Conservation (phyloP, 2,113 vertebrate species). For the Poecilia latipinna region DNA sequence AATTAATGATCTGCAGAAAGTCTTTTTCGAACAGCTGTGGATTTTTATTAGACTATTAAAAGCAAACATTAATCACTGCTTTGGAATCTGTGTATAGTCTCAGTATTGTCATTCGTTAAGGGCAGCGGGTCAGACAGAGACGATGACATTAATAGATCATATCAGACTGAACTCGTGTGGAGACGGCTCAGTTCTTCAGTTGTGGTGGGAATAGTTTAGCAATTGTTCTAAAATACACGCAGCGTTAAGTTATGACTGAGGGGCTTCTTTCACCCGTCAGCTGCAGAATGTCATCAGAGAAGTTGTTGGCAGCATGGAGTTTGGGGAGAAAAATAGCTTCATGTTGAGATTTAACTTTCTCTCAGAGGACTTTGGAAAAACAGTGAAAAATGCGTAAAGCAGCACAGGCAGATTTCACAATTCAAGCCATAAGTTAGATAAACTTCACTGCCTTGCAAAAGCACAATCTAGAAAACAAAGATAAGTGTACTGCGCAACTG, state of each 20-base stretch:
- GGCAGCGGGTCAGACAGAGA: neutral
- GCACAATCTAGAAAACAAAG: no score
- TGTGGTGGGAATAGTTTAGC: slow-evolving; percentile 5
- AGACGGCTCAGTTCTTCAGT: slow-evolving; percentile 7
- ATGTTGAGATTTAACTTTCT: slow-evolving; percentile 33
- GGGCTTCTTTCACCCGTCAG: slow-evolving; percentile 27
- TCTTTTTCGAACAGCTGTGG: slow-evolving; percentile 25
- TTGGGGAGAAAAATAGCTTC: slow-evolving; percentile 43
- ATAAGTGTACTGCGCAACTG: no score
- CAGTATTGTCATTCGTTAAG: slow-evolving; percentile 16
- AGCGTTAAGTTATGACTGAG: slow-evolving; percentile 27
- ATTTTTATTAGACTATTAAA: slow-evolving; percentile 26
- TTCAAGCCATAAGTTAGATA: no score
- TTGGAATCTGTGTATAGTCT: neutral
- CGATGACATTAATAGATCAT: slow-evolving; percentile 26
- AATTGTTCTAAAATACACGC: slow-evolving; percentile 17
- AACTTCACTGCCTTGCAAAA: no score
- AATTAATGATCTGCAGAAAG: slow-evolving; percentile 31
- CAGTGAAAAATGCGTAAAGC: slow-evolving; percentile 28
- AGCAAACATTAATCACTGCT: slow-evolving; percentile 43
- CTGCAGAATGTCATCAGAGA: slow-evolving; percentile 33
- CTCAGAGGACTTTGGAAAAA: slow-evolving; percentile 12
- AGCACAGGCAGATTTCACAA: neutral
- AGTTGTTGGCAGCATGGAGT: neutral
- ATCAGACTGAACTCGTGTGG: neutral